Evolutionary conservation across 2,113 vertebrate genomes (phyloP).

Genomic region (Alces alces): DNA sequence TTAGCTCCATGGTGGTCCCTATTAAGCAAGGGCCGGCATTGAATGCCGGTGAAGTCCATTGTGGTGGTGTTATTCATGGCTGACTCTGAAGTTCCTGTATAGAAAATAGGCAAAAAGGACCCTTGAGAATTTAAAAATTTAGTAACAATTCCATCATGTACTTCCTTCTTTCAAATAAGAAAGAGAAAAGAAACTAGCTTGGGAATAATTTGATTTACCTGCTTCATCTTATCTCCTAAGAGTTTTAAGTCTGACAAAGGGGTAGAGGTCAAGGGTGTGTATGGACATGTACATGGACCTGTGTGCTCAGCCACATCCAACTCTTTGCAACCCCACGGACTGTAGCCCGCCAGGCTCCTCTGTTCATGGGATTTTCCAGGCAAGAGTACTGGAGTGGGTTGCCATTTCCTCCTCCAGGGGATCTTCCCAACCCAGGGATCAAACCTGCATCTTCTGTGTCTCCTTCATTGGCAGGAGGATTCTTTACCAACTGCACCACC

Average conservation of each 20-base stretch:
- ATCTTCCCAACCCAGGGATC: neutral
- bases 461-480: neutral
- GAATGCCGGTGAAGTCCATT: neutral
- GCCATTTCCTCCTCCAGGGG: neutral
- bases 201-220: neutral
- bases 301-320: neutral
- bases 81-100: neutral
- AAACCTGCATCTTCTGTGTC: neutral
- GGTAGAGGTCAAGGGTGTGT: neutral
- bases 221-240: neutral
- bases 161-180: neutral
- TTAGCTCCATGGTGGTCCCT: conserved; percentile 24
- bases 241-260: neutral
- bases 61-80: neutral
- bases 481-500: neutral
- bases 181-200: neutral
- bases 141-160: neutral
- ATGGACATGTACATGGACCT: neutral
- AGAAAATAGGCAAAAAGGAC: conserved; percentile 9
- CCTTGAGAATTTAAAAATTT: conserved; percentile 1
- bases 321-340: neutral
- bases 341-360: neutral
- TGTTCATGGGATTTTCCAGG: neutral
- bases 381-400: neutral
- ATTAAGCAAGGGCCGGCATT: neutral